phyloP scores from a whole-genome alignment of 2,888 invertebrate genomes.

The Stictocephala bisonia region DNA sequence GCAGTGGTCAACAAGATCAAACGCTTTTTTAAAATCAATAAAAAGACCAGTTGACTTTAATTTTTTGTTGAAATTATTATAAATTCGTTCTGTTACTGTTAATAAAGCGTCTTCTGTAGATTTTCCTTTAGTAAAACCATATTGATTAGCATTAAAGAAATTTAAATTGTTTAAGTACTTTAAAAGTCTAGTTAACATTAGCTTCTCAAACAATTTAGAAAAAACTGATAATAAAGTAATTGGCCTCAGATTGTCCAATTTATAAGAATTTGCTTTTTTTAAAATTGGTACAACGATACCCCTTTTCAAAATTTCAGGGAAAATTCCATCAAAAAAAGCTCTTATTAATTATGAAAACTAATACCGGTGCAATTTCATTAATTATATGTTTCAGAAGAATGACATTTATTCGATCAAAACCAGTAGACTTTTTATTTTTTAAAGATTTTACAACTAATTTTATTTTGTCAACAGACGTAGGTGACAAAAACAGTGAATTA shows the following conservation, averaged over 20 bases:
- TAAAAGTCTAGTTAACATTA: neutral
- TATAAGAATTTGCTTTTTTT: neutral
- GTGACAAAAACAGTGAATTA: neutral
- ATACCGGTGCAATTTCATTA: neutral
- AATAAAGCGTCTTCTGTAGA: neutral
- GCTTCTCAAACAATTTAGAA: slow-evolving; percentile 1
- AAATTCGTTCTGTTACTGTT: neutral
- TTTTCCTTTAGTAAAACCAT: neutral
- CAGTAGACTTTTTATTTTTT: neutral
- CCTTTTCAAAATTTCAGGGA: neutral
- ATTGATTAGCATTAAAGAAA: neutral
- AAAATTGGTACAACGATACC: neutral
- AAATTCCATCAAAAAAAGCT: neutral
- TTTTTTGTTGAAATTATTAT: neutral
- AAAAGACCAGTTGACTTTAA: neutral
- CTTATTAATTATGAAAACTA: neutral
- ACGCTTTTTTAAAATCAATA: slow-evolving; percentile 1
- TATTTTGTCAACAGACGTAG: neutral
- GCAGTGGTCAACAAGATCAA: neutral
- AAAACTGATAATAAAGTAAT: neutral
- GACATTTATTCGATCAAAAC: neutral
- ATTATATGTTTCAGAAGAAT: neutral
- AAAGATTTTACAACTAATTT: neutral
- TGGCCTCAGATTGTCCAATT: neutral
- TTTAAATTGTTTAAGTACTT: neutral